Conservation (phyloP, 2,113 vertebrate species). For the Edolisoma coerulescens region DNA sequence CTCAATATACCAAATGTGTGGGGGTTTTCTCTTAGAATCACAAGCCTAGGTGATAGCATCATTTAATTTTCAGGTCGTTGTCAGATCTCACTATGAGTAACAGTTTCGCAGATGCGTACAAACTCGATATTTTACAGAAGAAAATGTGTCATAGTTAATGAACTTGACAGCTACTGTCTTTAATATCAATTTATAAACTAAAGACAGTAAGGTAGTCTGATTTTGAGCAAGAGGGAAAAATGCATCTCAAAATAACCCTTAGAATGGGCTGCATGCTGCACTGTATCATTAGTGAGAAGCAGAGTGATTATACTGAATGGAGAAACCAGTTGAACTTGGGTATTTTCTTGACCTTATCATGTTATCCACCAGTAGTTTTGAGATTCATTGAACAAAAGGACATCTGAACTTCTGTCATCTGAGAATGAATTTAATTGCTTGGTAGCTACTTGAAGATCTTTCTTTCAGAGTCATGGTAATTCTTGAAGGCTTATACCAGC, state of each 20-base stretch:
- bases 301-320: neutral
- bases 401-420: neutral
- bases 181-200: neutral
- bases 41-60: neutral
- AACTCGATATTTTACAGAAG: neutral
- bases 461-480: neutral
- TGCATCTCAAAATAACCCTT: neutral
- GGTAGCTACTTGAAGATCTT: neutral
- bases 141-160: neutral
- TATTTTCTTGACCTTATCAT: neutral
- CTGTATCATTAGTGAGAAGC: neutral
- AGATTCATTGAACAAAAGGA: neutral
- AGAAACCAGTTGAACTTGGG: neutral
- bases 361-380: neutral
- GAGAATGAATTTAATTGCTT: neutral
- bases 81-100: neutral
- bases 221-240: neutral
- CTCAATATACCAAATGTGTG: neutral
- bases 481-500: neutral
- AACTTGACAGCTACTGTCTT: neutral
- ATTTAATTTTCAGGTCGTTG: neutral
- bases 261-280: neutral
- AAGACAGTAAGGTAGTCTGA: neutral
- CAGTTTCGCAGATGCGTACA: neutral
- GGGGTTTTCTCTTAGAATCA: neutral